A percentile compares a stretch with the other conserved stretches of the same genome.
phyloP scores from a whole-genome alignment of 1,140 invertebrate species.

The Charaxes varanes region DNA sequence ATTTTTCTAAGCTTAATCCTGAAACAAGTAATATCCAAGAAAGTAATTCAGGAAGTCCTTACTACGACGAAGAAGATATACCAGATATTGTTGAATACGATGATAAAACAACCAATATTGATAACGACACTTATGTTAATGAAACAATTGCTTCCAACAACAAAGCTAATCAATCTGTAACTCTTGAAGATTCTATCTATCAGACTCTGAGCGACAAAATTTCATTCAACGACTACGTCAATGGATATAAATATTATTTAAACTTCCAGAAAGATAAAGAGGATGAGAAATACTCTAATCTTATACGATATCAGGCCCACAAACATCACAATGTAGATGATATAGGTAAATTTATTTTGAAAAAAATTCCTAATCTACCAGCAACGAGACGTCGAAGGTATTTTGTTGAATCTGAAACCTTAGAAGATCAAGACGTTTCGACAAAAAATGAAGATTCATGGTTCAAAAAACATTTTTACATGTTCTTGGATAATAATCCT shows the following conservation, averaged over 20 bases:
- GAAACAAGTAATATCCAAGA: conserved; percentile 12
- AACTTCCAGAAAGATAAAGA: conserved; percentile 49
- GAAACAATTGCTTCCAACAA: neutral
- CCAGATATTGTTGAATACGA: conserved; percentile 6
- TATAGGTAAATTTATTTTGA: conserved; percentile 59
- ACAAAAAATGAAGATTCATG: conserved; percentile 57
- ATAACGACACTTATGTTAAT: neutral
- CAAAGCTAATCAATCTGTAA: conserved; percentile 1
- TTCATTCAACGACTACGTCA: conserved; percentile 51
- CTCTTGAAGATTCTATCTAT: conserved; percentile 26
- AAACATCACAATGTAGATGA: conserved; percentile 61
- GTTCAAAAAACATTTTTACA: conserved; percentile 59
- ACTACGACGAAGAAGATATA: conserved; percentile 18
- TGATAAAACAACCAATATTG: neutral
- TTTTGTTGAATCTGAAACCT: conserved; percentile 40
- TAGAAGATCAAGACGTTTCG: conserved; percentile 51
- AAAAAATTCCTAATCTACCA: conserved; percentile 43
- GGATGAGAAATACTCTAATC: conserved; percentile 45
- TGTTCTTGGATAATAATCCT: conserved; percentile 46
- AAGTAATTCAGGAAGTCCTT: conserved; percentile 14
- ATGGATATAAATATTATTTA: conserved; percentile 58
- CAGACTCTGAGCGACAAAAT: conserved; percentile 45
- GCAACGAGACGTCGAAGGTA: conserved; percentile 26
- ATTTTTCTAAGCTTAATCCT: conserved; percentile 19
- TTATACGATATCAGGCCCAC: conserved; percentile 55